Evolutionary conservation across 2,888 invertebrate genomes (phyloP).

Genomic region (Nemapogon koenigi): DNA sequence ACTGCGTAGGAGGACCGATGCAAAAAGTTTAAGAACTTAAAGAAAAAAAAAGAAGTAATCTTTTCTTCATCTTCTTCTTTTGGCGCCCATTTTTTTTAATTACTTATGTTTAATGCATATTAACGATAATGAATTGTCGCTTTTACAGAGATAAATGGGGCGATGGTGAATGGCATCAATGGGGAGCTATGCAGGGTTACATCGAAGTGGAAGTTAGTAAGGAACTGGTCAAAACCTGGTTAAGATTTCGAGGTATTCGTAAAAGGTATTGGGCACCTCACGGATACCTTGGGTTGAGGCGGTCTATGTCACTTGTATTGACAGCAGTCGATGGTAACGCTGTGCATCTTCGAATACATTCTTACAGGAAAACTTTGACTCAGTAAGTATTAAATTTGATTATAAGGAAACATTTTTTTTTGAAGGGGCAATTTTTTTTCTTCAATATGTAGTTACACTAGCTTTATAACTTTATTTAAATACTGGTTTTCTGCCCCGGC

Average conservation of each 20-base stretch:
- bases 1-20: no score
- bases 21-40: no score
- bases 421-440: no score
- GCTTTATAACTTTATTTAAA: no score
- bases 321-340: conserved; percentile 61
- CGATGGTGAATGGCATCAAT: conserved; percentile 66
- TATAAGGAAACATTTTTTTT: no score
- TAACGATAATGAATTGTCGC: no score
- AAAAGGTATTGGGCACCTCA: conserved; percentile 46
- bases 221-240: conserved; percentile 28
- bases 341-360: conserved; percentile 57
- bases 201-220: conserved; percentile 52
- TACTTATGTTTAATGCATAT: no score
- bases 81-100: no score
- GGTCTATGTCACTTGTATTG: conserved; percentile 37
- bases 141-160: conserved; percentile 38
- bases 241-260: conserved; percentile 59
- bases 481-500: no score
- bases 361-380: conserved; percentile 53
- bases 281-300: conserved; percentile 27
- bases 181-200: conserved; percentile 67
- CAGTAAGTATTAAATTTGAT: conserved; percentile 56
- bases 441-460: no score
- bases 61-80: no score
- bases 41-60: no score